Conservation (phyloP, 2,113 vertebrate species). For the Lichenostomus cassidix region DNA sequence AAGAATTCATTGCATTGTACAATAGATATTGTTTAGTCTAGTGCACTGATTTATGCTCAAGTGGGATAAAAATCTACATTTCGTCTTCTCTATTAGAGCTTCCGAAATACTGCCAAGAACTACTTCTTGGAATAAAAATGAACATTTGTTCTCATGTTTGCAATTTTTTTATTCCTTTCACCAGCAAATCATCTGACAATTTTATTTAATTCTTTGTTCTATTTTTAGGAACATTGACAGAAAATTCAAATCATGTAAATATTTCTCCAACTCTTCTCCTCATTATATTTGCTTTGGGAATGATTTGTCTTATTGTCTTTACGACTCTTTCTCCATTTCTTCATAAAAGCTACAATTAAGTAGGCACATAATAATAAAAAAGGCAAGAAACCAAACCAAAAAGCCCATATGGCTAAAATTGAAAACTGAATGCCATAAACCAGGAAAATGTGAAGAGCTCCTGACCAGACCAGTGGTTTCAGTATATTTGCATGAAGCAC, state of each 20-base stretch:
- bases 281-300: slow-evolving; percentile 35
- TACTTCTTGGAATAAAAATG: slow-evolving; percentile 57
- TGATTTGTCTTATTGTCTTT: slow-evolving; percentile 27
- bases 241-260: slow-evolving; percentile 48
- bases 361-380: background rate
- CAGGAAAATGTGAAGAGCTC: background rate
- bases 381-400: background rate
- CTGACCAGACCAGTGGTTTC: background rate
- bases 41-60: slow-evolving; percentile 30
- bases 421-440: background rate
- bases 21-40: slow-evolving; percentile 58
- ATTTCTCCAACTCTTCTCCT: slow-evolving; percentile 15
- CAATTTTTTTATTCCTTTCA: slow-evolving; percentile 35
- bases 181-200: slow-evolving; percentile 15
- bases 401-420: background rate
- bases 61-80: slow-evolving; percentile 44
- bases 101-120: slow-evolving; percentile 27
- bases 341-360: slow-evolving; percentile 22
- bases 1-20: background rate
- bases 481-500: background rate
- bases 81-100: background rate
- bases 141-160: slow-evolving; percentile 52
- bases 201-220: slow-evolving; percentile 30
- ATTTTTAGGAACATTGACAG: slow-evolving; percentile 43
- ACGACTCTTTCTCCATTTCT: background rate